These are phyloP conservation scores for Corapipo altera DNA, from an alignment of 2,113 vertebrate species.

Conservation along the genomic window DNA sequence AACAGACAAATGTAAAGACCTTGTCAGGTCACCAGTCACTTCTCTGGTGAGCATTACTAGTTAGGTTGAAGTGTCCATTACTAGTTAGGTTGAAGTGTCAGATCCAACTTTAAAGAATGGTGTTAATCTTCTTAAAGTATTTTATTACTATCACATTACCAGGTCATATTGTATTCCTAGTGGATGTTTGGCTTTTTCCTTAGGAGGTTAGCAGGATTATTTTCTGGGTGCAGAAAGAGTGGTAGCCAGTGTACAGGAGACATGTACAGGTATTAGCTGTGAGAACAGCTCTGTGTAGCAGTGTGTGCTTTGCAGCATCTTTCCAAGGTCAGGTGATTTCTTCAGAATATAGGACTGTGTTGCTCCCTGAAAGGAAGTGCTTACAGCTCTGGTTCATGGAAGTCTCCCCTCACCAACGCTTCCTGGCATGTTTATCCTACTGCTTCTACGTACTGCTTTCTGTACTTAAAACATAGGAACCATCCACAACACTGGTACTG, in stretches of 20 bases:
- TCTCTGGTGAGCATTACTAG: neutral
- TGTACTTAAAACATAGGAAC: neutral
- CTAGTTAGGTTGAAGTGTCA: neutral
- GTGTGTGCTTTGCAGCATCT: neutral
- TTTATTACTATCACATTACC: neutral
- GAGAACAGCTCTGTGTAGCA: neutral
- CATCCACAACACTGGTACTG: neutral
- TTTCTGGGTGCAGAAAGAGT: neutral
- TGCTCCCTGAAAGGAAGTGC: neutral
- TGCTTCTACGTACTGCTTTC: neutral
- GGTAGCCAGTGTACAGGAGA: neutral
- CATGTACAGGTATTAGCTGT: neutral
- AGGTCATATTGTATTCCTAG: neutral
- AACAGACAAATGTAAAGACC: neutral
- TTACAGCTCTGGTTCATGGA: neutral
- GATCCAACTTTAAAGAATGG: neutral
- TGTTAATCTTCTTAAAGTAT: neutral
- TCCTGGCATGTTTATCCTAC: neutral
- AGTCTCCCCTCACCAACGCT: neutral
- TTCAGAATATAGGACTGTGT: neutral
- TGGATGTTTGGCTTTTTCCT: neutral
- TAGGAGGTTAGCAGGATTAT: neutral
- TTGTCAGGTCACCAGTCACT: neutral
- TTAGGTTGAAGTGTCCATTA: neutral
- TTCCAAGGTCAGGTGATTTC: neutral